Evolutionary conservation across 2,113 vertebrate species (phyloP).

Genomic region (Hydrochoerus hydrochaeris): DNA sequence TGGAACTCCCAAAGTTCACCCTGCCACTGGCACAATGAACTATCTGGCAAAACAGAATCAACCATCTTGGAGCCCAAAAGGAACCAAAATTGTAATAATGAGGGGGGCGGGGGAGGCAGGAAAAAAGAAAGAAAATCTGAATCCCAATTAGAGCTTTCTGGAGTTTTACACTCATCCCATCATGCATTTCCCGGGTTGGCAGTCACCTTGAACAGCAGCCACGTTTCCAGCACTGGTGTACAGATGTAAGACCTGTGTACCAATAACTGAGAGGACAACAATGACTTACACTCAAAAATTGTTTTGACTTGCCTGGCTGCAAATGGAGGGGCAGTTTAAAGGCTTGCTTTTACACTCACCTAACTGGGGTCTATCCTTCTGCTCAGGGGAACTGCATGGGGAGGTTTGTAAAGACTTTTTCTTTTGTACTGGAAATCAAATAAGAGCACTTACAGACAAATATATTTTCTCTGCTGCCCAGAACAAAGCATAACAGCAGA

Average conservation of each 20-base stretch:
- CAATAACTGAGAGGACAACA: neutral
- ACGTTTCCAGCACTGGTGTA: neutral
- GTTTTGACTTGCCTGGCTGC: neutral
- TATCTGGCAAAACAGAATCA: constrained; percentile 13
- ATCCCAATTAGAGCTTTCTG: neutral
- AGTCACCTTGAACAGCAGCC: neutral
- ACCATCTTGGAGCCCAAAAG: neutral
- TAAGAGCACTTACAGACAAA: constrained; percentile 17
- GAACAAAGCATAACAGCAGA: neutral
- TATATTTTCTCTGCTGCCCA: neutral
- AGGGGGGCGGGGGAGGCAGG: neutral
- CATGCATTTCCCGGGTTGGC: neutral
- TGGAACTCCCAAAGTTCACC: neutral
- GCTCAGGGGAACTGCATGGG: neutral
- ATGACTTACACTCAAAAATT: neutral
- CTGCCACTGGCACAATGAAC: neutral
- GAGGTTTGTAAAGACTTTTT: neutral
- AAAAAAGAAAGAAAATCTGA: neutral
- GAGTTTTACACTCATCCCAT: neutral
- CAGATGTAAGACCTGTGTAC: neutral
- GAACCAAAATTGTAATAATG: neutral
- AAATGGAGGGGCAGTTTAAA: neutral
- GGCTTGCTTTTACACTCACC: neutral
- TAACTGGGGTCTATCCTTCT: neutral
- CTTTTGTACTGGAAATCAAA: too few relatives aligned